These are phyloP conservation scores for Hippocampus kuda DNA, from an alignment of 2,797 vertebrate species.

Conservation along the genomic window DNA sequence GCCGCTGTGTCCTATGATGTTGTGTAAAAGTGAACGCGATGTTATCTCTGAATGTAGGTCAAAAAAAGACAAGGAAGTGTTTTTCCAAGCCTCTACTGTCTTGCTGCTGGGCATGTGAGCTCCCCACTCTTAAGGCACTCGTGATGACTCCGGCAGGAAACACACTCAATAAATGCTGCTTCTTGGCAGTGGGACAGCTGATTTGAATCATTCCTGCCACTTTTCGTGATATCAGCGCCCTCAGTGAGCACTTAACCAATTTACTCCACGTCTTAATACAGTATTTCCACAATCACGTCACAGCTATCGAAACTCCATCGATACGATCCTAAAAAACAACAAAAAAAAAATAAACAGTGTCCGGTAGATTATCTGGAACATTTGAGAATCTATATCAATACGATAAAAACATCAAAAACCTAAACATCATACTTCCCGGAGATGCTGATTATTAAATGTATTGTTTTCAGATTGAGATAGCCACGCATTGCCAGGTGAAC, in stretches of 20 bases:
- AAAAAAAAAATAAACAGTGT: not conserved
- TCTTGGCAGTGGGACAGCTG: not conserved
- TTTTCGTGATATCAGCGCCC: not conserved
- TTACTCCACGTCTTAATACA: not conserved
- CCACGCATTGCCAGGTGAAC: not conserved
- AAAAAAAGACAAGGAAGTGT: conserved; percentile 54
- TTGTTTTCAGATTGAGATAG: not conserved
- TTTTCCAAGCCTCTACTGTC: conserved; percentile 46
- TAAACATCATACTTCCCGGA: too few relatives aligned
- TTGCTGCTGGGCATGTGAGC: conserved; percentile 36
- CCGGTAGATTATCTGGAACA: not conserved
- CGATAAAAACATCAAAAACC: not conserved
- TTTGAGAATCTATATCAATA: not conserved
- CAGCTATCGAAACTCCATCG: not conserved
- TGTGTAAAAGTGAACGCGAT: conserved; percentile 32
- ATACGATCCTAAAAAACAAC: not conserved
- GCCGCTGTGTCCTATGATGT: conserved; percentile 29
- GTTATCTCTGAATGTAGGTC: conserved; percentile 59
- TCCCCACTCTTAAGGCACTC: conserved; percentile 31
- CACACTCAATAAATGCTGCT: not conserved
- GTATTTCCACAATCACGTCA: not conserved
- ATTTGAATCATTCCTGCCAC: not conserved
- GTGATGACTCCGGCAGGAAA: conserved; percentile 23
- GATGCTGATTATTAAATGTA: not conserved
- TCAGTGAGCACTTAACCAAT: not conserved